Evolutionary conservation across 2,888 invertebrate species (phyloP).

Genomic region (Archaeoteleia sp.): DNA sequence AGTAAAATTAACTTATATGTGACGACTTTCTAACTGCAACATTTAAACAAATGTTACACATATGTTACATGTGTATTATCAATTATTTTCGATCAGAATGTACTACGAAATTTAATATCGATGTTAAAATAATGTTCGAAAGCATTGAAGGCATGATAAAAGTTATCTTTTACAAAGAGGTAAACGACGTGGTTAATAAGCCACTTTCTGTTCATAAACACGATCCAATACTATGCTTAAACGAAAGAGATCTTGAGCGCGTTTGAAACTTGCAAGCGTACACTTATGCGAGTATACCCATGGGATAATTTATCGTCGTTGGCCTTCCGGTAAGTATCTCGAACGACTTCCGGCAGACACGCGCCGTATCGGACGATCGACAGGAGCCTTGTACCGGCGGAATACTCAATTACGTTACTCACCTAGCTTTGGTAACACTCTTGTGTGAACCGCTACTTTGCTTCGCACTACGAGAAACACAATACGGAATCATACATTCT

Average conservation of each 20-base stretch:
- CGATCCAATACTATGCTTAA: slow-evolving; percentile 11
- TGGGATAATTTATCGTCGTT: slow-evolving; percentile 64
- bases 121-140: no score
- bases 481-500: not conserved
- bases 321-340: slow-evolving; percentile 69
- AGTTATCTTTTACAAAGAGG: not conserved
- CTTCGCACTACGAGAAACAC: slow-evolving; percentile 6
- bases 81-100: no score
- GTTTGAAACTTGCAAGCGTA: slow-evolving; percentile 40
- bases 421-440: slow-evolving; percentile 41
- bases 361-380: slow-evolving; percentile 69
- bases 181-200: slow-evolving; percentile 2
- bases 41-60: no score
- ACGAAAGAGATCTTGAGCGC: slow-evolving; percentile 16
- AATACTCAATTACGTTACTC: slow-evolving; percentile 69
- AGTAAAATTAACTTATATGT: no score
- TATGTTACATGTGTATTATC: no score
- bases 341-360: slow-evolving; percentile 69
- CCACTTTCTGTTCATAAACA: not conserved
- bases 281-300: slow-evolving; percentile 42
- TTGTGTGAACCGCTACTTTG: slow-evolving; percentile 24
- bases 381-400: slow-evolving; percentile 67
- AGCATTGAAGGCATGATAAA: no score
- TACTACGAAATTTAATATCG: no score
- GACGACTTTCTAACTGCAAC: no score